Base-by-base conservation (phyloP, 2,888 invertebrate genomes). In the Orthosia gracilis region DNA sequence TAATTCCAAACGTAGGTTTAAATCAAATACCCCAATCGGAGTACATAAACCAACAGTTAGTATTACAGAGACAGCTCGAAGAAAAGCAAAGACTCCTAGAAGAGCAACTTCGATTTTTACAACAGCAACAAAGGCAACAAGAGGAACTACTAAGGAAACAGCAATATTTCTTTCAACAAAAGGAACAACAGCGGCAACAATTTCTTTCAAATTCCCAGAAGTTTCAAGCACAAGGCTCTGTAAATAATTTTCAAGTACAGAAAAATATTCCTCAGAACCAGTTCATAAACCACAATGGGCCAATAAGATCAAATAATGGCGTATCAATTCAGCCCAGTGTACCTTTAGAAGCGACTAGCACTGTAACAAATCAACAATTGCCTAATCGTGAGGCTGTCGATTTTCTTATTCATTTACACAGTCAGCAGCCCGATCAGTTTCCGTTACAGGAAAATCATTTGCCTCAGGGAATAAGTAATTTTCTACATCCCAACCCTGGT, bases 71-170 rank as follows among this genome's bases (percentile, higher is more conserved):
- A 82, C 96, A 97, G 85, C 89, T 97, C 40, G 97, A 97, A 90
- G 97, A 97, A 88, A 97, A 98, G 75, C 98, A 98, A 89, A 96
- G 97, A 76, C 93, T 97, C 52, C 91, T 98, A 21, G 98, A 98
- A 89, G 97, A 98, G 82, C 98, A 98, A 90, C 96, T 98, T 65
- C 97, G 96, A 17, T 94, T 97, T 73, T 92, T 98, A 54, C 97
- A 98, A 88, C 92, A 97, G 69, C 98, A 97, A 87, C 98, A 98
- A 84, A 95, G 97, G 70, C 97, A 98, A 87, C 98, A 98, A 89
- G 97, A 98, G 69, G 97, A 97, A 82, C 95, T 98, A 66, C 92
- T 98, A 45, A 94, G 97, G 45, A 97, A 97, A 85, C 97, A 98
- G 87, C 97, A 97, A 86, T 92, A 97, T 76, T 89, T 97, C 11